Evolutionary conservation across 2,888 invertebrate species (phyloP).

Genomic region (Drosophila demipolita): DNA sequence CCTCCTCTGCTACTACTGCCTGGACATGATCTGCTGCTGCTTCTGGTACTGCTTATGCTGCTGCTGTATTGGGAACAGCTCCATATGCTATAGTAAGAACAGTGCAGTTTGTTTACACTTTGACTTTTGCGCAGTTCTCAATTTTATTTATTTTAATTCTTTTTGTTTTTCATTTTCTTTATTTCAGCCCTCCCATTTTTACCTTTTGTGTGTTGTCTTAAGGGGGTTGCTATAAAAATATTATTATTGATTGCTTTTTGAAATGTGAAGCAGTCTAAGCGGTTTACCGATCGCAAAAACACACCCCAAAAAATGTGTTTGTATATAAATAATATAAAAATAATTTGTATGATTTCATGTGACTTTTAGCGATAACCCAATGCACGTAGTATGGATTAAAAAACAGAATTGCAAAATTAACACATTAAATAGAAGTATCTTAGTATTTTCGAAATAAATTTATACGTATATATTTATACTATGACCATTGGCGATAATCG

Average conservation of each 20-base stretch:
- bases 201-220: background rate
- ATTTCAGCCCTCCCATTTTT: constrained; percentile 31
- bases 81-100: constrained; percentile 13
- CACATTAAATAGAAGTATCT: background rate
- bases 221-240: constrained; percentile 55
- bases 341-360: constrained; percentile 6
- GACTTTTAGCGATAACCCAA: constrained; percentile 50
- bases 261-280: constrained; percentile 36
- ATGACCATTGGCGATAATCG: constrained; percentile 34
- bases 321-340: background rate
- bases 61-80: constrained; percentile 25
- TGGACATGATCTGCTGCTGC: constrained; percentile 31
- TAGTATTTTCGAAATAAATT: background rate
- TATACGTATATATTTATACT: constrained; percentile 4
- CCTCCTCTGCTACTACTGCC: constrained; percentile 9
- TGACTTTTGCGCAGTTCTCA: constrained; percentile 38
- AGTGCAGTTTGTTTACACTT: constrained; percentile 16
- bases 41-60: constrained; percentile 2
- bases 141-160: constrained; percentile 9
- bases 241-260: constrained; percentile 26
- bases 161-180: constrained; percentile 11
- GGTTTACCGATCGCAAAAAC: constrained; percentile 22
- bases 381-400: constrained; percentile 23
- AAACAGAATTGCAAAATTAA: constrained; percentile 1
- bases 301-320: constrained; percentile 31